These are phyloP conservation scores for Elephantulus edwardii DNA, from an alignment of 2,113 vertebrate genomes.

Conservation along the genomic window DNA sequence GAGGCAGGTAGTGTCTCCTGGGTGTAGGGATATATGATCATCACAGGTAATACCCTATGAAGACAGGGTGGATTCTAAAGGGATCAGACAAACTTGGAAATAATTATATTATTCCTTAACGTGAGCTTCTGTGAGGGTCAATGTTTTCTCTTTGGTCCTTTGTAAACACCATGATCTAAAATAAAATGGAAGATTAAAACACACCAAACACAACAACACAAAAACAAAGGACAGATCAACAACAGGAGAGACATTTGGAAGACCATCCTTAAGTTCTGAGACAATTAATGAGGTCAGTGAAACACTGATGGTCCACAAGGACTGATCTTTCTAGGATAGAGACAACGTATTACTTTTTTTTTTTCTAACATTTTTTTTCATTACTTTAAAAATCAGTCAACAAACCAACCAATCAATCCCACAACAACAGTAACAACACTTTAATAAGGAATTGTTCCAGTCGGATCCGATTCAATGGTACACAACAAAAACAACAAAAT, in stretches of 20 bases:
- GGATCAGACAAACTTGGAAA: neutral
- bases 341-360: neutral
- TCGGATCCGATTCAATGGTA: no score
- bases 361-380: no score
- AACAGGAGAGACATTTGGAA: neutral
- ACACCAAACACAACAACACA: no score
- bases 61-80: neutral
- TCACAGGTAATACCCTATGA: neutral
- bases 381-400: no score
- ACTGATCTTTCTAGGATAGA: neutral
- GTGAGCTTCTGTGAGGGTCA: neutral
- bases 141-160: no score
- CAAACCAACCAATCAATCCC: neutral
- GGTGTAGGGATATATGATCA: neutral
- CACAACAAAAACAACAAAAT: neutral
- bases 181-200: no score
- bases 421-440: neutral
- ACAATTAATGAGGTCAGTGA: neutral
- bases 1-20: neutral
- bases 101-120: conserved; percentile 40
- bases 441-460: neutral
- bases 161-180: no score
- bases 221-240: conserved; percentile 5
- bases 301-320: neutral
- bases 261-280: neutral